These are phyloP conservation scores for Anastrepha ludens DNA, from an alignment of 1,140 invertebrate species.

Conservation along the genomic window DNA sequence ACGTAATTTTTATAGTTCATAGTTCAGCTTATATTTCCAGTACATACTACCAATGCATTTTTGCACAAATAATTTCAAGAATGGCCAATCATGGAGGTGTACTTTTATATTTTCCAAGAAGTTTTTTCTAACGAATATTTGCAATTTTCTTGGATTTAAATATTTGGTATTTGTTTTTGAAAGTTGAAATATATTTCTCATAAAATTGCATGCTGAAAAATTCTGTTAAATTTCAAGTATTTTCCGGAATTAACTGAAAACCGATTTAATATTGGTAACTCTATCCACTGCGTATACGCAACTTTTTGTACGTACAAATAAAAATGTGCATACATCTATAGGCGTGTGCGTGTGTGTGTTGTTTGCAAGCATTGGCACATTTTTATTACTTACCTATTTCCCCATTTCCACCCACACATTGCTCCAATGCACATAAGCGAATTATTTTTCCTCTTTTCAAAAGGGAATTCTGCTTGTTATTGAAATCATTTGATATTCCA, in stretches of 20 bases:
- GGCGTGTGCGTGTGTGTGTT: neutral
- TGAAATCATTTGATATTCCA: constrained; percentile 15
- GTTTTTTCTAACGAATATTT: too few relatives aligned
- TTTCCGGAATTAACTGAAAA: neutral
- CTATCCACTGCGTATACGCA: constrained; percentile 28
- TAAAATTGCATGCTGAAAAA: too few relatives aligned
- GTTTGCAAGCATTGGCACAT: neutral
- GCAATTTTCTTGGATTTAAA: too few relatives aligned
- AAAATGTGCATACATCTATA: neutral
- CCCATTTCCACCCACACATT: neutral
- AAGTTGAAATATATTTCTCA: too few relatives aligned
- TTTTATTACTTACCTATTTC: constrained; percentile 21
- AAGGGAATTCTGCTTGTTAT: neutral
- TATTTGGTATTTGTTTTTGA: too few relatives aligned
- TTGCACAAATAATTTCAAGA: too few relatives aligned
- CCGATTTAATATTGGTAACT: constrained; percentile 4
- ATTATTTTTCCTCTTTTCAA: constrained; percentile 25
- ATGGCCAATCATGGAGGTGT: too few relatives aligned
- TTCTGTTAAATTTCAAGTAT: neutral
- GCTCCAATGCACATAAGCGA: neutral
- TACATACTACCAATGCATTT: too few relatives aligned
- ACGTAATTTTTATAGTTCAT: too few relatives aligned
- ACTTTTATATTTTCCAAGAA: too few relatives aligned
- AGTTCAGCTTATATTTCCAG: too few relatives aligned
- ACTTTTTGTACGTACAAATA: neutral